Evolutionary conservation across 53 echinoderm and acorn worm genomes (phyloP).

Genomic region (Patiria pectinifera): DNA sequence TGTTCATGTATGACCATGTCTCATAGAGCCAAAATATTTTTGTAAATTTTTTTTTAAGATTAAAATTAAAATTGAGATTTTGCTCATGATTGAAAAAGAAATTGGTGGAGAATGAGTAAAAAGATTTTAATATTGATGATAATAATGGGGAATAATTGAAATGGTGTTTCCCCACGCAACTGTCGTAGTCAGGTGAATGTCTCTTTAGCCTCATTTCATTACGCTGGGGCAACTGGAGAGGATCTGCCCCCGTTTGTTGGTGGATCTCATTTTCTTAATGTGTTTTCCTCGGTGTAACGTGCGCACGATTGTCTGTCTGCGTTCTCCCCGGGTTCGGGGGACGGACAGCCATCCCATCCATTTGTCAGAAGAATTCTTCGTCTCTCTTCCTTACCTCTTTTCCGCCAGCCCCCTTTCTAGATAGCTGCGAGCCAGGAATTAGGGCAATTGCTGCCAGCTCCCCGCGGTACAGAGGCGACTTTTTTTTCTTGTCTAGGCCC

Average conservation of each 20-base stretch:
- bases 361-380: slow-evolving; percentile 24
- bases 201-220: not conserved
- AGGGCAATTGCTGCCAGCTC: slow-evolving; percentile 59
- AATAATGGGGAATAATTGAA: not conserved
- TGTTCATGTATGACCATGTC: too few species aligned
- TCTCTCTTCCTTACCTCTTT: slow-evolving; percentile 17
- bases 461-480: slow-evolving; percentile 43
- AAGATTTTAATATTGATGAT: not conserved
- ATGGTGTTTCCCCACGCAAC: not conserved
- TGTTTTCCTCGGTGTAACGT: slow-evolving; percentile 1
- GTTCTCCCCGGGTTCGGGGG: slow-evolving; percentile 9
- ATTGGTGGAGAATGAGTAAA: too few species aligned
- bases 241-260: slow-evolving; percentile 49
- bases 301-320: not conserved
- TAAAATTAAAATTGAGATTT: too few species aligned
- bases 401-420: not conserved
- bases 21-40: too few species aligned
- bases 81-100: too few species aligned
- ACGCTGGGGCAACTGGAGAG: not conserved
- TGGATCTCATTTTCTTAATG: slow-evolving; percentile 61
- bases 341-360: not conserved
- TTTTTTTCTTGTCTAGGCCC: slow-evolving; percentile 33
- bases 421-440: slow-evolving; percentile 17
- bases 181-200: slow-evolving; percentile 12
- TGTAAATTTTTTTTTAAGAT: too few species aligned